Evolutionary conservation across 1,140 invertebrate genomes (phyloP).

Genomic region (Macrostomum lignano): DNA sequence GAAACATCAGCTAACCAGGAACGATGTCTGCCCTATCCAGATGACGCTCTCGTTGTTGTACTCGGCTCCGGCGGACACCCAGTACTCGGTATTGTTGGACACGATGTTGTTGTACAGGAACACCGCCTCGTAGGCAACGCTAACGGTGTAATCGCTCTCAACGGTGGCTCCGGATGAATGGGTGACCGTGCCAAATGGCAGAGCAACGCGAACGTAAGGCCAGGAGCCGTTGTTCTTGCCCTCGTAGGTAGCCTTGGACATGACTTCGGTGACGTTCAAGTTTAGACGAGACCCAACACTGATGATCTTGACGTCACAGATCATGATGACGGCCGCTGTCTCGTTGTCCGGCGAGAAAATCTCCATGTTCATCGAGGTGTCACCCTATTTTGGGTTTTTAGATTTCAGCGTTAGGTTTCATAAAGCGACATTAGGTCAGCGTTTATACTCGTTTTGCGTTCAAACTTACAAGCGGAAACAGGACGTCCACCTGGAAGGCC

Average conservation of each 20-base stretch:
- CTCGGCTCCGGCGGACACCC: conserved; percentile 28
- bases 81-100: too few species aligned
- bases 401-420: too few species aligned
- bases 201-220: not conserved
- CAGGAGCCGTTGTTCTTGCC: not conserved
- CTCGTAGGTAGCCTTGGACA: conserved; percentile 8
- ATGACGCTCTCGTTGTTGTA: conserved; percentile 25
- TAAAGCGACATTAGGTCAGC: too few species aligned
- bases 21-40: conserved; percentile 26
- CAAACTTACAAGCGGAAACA: too few species aligned
- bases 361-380: conserved; percentile 1
- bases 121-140: conserved; percentile 8
- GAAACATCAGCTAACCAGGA: conserved; percentile 7
- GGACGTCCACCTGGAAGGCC: too few species aligned
- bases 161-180: conserved; percentile 7
- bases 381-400: too few species aligned
- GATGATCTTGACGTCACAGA: conserved; percentile 15
- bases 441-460: too few species aligned
- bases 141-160: conserved; percentile 12
- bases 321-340: conserved; percentile 15
- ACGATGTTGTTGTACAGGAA: too few species aligned
- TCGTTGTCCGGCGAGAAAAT: not conserved
- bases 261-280: conserved; percentile 4
- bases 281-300: conserved; percentile 10
- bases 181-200: conserved; percentile 12